Evolutionary conservation across 2,113 vertebrate genomes (phyloP), one percentile per base, ranked within the genome.

Genomic region (Erinaceus europaeus): DNA sequence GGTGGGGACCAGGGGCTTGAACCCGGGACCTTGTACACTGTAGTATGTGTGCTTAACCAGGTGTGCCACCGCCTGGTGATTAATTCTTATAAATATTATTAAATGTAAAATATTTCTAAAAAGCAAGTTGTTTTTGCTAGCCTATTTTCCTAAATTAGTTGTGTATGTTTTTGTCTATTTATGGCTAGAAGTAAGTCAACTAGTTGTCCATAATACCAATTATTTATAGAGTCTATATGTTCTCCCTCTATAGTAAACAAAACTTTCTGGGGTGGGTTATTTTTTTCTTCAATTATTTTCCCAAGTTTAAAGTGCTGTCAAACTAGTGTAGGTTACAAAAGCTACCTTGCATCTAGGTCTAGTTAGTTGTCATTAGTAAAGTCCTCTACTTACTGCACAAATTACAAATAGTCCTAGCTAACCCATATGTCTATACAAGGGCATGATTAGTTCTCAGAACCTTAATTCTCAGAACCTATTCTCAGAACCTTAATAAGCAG

Each of bases 231-330:
- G 38, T 71, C 64, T 75, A 6, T 76, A 1, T 48, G 3, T 4
- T 7, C 8, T 83, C 7, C 73, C 64, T 71, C 62, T 25, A 57
- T 88, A 59, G 62, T 78, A 76, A 87, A 61, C 52, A 67, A 64
- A 42, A 48, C 32, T 74, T 69, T 64, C n/a, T 2, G 29, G 25
- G 57, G 3, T 65, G 23, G 18, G 14, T 8, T 50, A 46, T 29
- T 25, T 27, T 65, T 78, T 79, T 76, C 38, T 75, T 6, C 74
- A 84, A 62, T 65, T n/a, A n/a, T 46, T 68, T 88, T 85, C 86
- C 10, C 5, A 77, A 68, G 15, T 92, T 77, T 69, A 14, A 86
- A 32, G 13, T 67, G 10, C 21, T 44, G 1, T 46, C 48, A 21
- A 36, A 67, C 7, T 48, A 34, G 46, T 14, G 6, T 11, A 72